Evolutionary conservation across 2,797 vertebrate species (phyloP).

Genomic region (Euthynnus affinis): DNA sequence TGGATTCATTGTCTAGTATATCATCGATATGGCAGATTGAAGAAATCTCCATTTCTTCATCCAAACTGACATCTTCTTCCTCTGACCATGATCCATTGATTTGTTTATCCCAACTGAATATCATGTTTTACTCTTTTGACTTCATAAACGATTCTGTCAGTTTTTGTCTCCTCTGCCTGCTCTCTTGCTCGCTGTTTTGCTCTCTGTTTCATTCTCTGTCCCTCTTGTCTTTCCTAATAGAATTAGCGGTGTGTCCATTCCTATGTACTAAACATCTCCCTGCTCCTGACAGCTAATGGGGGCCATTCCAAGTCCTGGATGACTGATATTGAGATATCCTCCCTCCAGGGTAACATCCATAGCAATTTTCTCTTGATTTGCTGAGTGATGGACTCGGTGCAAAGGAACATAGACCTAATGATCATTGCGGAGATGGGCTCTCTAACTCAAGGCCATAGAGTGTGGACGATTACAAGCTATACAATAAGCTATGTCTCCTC

Average conservation of each 20-base stretch:
- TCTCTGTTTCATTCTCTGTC: constrained; percentile 34
- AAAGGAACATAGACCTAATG: constrained; percentile 77
- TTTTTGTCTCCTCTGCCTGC: constrained; percentile 7
- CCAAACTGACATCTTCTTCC: not conserved
- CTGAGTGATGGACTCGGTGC: constrained; percentile 74
- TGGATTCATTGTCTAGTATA: not conserved
- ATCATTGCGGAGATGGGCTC: constrained; percentile 72
- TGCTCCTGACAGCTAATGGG: constrained; percentile 73
- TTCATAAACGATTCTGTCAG: not conserved
- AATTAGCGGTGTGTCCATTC: constrained; percentile 66
- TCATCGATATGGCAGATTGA: not conserved
- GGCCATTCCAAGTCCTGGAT: constrained; percentile 69
- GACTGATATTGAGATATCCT: constrained; percentile 74
- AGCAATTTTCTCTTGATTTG: constrained; percentile 80
- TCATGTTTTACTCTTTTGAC: not conserved
- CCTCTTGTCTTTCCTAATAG: constrained; percentile 65
- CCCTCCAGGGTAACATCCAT: constrained; percentile 78
- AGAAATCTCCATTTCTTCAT: not conserved
- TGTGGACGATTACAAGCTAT: constrained; percentile 67
- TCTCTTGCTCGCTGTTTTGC: not conserved
- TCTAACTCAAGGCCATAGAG: constrained; percentile 74
- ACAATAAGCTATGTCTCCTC: constrained; percentile 64
- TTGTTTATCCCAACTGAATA: constrained; percentile 5
- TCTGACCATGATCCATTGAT: not conserved
- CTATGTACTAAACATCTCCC: constrained; percentile 62